These are phyloP conservation scores for Drosophila subobscura DNA, from an alignment of 1,140 invertebrate genomes.

Conservation along the genomic window DNA sequence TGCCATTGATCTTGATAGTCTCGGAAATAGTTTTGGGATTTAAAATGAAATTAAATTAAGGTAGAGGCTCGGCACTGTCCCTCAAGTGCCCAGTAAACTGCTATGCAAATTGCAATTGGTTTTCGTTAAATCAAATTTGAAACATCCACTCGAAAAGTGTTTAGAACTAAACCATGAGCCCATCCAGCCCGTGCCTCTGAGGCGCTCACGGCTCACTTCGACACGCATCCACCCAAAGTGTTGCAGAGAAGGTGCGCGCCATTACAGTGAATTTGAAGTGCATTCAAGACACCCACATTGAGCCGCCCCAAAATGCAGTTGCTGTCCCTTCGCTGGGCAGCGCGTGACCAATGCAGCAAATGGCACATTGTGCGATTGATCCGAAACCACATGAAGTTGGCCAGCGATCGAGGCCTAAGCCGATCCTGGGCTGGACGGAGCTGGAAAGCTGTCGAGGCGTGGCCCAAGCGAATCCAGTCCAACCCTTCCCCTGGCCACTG, in stretches of 20 bases:
- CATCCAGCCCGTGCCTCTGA: not conserved
- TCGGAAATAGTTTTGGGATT: slow-evolving; percentile 3
- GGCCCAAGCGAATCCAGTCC: slow-evolving; percentile 3
- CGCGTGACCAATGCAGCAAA: slow-evolving; percentile 53
- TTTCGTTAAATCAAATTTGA: slow-evolving; percentile 36
- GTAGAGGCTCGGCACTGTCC: too few relatives aligned
- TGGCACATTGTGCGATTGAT: slow-evolving; percentile 1
- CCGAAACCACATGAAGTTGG: slow-evolving; percentile 65
- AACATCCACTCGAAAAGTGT: slow-evolving; percentile 22
- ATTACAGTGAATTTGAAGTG: slow-evolving; percentile 61
- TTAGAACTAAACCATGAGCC: not conserved
- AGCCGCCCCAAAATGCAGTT: slow-evolving; percentile 26
- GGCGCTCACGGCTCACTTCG: slow-evolving; percentile 47
- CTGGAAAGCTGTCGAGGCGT: slow-evolving; percentile 20
- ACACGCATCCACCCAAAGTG: slow-evolving; percentile 59
- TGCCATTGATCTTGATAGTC: slow-evolving; percentile 2
- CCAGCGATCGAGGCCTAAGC: slow-evolving; percentile 42
- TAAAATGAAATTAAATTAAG: not conserved
- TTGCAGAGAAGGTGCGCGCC: slow-evolving; percentile 50
- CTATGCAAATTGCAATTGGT: slow-evolving; percentile 51
- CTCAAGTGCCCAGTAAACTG: not conserved
- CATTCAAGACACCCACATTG: slow-evolving; percentile 29
- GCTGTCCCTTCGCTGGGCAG: not conserved
- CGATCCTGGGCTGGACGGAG: slow-evolving; percentile 3
- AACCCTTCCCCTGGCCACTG: slow-evolving; percentile 45